Conservation (phyloP, 2,888 invertebrate species). For the Hirudinaria manillensis region DNA sequence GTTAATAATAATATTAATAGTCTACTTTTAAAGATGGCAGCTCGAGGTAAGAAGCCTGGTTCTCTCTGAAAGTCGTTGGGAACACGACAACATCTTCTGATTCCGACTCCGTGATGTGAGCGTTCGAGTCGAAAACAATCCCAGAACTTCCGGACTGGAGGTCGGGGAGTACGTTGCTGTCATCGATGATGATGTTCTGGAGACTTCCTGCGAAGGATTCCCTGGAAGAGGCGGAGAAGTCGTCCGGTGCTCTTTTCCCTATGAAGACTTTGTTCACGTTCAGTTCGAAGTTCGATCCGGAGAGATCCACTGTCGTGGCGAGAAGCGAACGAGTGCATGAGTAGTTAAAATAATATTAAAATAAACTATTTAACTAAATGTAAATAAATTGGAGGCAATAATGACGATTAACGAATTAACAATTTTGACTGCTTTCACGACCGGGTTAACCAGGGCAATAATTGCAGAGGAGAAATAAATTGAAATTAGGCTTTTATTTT, state of each 20-base stretch:
- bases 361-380: constrained; percentile 26
- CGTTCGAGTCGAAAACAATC: constrained; percentile 5
- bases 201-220: constrained; percentile 37
- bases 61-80: constrained; percentile 34
- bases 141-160: neutral
- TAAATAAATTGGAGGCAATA: constrained; percentile 22
- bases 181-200: constrained; percentile 40
- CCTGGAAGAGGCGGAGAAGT: constrained; percentile 15
- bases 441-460: too few species aligned
- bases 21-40: neutral
- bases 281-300: constrained; percentile 37
- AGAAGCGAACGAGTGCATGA: neutral
- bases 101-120: neutral
- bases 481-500: too few species aligned
- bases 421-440: too few species aligned
- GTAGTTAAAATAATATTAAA: constrained; percentile 16
- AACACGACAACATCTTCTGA: constrained; percentile 13
- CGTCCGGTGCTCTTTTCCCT: constrained; percentile 25
- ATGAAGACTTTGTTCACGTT: constrained; percentile 37
- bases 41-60: constrained; percentile 20
- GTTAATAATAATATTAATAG: neutral
- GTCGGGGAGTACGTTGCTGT: constrained; percentile 34
- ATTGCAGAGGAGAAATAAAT: too few species aligned
- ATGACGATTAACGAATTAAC: too few species aligned
- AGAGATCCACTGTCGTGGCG: constrained; percentile 27